Evolutionary conservation across 2,888 invertebrate species (phyloP).

Genomic region (Lomographa bimaculata): DNA sequence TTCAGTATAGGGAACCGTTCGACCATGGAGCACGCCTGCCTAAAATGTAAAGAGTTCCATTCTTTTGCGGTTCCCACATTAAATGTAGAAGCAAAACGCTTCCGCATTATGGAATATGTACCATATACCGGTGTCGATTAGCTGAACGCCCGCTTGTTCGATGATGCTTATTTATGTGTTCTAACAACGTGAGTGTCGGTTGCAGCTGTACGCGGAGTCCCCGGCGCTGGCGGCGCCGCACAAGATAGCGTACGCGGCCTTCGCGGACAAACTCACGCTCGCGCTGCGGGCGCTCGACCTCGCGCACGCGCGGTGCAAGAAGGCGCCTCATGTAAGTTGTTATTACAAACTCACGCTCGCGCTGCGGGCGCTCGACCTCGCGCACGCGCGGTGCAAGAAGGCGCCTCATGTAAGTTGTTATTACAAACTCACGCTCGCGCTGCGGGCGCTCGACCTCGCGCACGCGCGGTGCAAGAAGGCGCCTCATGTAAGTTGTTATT

Average conservation of each 20-base stretch:
- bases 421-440: constrained; percentile 44
- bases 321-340: constrained; percentile 52
- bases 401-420: constrained; percentile 53
- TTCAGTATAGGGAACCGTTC: no score
- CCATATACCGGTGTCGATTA: no score
- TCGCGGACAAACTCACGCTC: constrained; percentile 42
- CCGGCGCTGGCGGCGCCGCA: constrained; percentile 36
- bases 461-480: constrained; percentile 47
- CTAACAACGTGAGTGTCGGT: no score
- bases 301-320: constrained; percentile 48
- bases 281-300: constrained; percentile 53
- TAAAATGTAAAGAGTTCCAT: no score
- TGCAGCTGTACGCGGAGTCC: constrained; percentile 31
- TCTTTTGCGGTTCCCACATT: no score
- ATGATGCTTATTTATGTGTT: no score
- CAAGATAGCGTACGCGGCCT: constrained; percentile 41
- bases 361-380: constrained; percentile 49
- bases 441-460: constrained; percentile 52
- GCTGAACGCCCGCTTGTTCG: no score
- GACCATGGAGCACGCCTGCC: no score
- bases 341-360: constrained; percentile 46
- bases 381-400: constrained; percentile 48
- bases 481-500: constrained; percentile 53
- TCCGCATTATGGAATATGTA: no score
- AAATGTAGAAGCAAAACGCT: no score